These are phyloP conservation scores for Eulemur rubriventer DNA, from an alignment of 2,797 vertebrate species.

Conservation along the genomic window DNA sequence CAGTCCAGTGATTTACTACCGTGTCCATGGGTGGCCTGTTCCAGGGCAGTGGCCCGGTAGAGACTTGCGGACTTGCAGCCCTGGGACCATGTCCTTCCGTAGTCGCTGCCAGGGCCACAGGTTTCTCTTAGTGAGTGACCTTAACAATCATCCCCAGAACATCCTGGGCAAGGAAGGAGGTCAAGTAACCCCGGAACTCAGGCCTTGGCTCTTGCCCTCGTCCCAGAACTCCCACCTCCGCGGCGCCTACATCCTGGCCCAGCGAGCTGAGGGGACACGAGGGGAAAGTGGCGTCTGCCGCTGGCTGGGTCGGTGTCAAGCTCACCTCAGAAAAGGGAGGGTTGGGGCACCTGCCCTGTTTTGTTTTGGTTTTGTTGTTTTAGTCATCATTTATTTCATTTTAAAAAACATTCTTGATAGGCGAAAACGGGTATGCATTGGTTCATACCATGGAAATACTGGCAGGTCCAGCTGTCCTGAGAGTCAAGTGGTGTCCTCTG, in stretches of 20 bases:
- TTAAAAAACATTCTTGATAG: too few species aligned
- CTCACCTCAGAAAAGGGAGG: background rate
- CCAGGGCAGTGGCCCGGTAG: background rate
- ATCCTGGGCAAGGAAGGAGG: background rate
- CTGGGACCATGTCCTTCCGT: background rate
- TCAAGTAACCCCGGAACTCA: background rate
- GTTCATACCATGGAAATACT: background rate
- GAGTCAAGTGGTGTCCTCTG: background rate
- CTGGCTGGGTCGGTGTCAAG: background rate
- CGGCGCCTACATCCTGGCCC: fast-evolving
- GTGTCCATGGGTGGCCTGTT: fast-evolving
- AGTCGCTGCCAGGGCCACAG: background rate
- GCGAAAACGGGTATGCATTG: background rate
- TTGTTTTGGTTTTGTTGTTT: background rate
- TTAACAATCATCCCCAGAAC: background rate
- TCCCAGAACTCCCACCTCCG: background rate
- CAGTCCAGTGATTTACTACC: background rate
- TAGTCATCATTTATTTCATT: background rate
- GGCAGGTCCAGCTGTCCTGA: background rate
- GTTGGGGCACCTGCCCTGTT: background rate
- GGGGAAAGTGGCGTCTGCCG: too few species aligned
- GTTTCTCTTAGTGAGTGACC: background rate
- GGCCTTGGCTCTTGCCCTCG: background rate
- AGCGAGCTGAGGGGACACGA: fast-evolving
- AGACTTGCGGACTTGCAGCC: background rate